Evolutionary conservation across 2,113 vertebrate species (phyloP).

Genomic region (Lampris megalopsis): DNA sequence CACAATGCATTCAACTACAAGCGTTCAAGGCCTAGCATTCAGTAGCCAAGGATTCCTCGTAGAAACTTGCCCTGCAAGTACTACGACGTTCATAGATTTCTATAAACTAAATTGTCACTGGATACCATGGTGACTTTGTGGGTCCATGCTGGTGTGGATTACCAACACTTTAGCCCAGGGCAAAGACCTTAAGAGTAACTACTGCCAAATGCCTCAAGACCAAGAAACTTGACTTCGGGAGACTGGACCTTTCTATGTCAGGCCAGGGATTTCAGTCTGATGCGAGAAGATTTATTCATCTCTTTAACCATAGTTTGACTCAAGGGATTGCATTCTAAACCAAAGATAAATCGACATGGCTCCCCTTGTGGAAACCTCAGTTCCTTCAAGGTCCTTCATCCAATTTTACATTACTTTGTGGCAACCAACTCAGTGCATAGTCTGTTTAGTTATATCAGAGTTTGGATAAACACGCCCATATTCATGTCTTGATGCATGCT

Average conservation of each 20-base stretch:
- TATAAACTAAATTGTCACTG: background rate
- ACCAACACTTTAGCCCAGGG: slow-evolving; percentile 43
- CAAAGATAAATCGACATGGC: slow-evolving; percentile 74
- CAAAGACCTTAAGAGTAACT: slow-evolving; percentile 69
- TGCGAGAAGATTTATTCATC: slow-evolving; percentile 77
- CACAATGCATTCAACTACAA: background rate
- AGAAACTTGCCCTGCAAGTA: background rate
- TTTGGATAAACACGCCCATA: background rate
- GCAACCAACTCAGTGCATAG: too few species aligned
- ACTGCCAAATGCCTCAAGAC: slow-evolving; percentile 43
- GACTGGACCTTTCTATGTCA: slow-evolving; percentile 65
- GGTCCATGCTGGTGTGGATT: slow-evolving; percentile 39
- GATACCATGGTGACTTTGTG: slow-evolving; percentile 14
- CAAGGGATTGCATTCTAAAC: slow-evolving; percentile 70
- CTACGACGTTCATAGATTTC: background rate
- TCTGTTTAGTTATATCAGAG: background rate
- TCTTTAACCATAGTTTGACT: slow-evolving; percentile 69
- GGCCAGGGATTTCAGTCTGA: slow-evolving; percentile 56
- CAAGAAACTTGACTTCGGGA: slow-evolving; percentile 60
- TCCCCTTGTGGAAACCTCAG: slow-evolving; percentile 51
- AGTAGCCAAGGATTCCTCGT: background rate
- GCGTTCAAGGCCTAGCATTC: background rate
- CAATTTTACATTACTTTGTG: slow-evolving; percentile 65
- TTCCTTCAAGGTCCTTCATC: slow-evolving; percentile 54
- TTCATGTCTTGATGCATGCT: too few species aligned